Evolutionary conservation across 2,113 vertebrate species (phyloP), one percentile per base, ranked within the genome.

Genomic region (Apodemus speciosus): DNA sequence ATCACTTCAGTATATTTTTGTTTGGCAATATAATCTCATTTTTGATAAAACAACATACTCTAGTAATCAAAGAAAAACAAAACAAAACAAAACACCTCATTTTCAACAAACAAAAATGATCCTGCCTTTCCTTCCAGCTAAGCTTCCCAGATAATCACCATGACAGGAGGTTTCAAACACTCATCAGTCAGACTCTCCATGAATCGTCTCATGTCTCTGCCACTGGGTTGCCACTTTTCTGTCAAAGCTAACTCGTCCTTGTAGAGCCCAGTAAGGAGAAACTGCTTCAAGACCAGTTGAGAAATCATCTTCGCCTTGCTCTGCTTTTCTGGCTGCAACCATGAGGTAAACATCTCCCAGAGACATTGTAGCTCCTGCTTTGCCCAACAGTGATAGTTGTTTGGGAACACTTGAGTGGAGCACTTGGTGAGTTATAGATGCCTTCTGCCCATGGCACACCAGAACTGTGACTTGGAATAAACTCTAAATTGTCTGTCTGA

Each of bases 271-370:
- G 18, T 62, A 35, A 93, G 20, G 18, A 72, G 20, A 83, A 94
- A 87, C 51, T 92, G 86, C 10, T 92, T 86, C n/a, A 94, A 32
- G 38, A 84, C 72, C 73, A 88, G 14, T 1, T 9, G 53, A 88
- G 92, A 88, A 85, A 93, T 81, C 0, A 90, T 95, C 43, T 90
- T 60, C 7, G 92, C 53, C 66, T 94, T 93, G 83, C 66, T 95
- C 32, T 88, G 89, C n/a, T 95, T 96, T 72, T 92, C 94, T 56
- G 93, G 60, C 43, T 90, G 66, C 62, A 66, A 66, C 62, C 62
- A 66, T 4, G 62, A 32, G 4, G 62, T 66, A 66, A 66, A 66
- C 27, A 13, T 66, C 11, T 32, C 27, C 62, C 25, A 66, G 62
- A 66, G 62, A 32, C 2, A 32, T 32, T 66, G 62, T 3, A 66